Evolutionary conservation across 2,797 vertebrate genomes (phyloP), one percentile per base, ranked within the genome.

Genomic region (Taeniopygia guttata): DNA sequence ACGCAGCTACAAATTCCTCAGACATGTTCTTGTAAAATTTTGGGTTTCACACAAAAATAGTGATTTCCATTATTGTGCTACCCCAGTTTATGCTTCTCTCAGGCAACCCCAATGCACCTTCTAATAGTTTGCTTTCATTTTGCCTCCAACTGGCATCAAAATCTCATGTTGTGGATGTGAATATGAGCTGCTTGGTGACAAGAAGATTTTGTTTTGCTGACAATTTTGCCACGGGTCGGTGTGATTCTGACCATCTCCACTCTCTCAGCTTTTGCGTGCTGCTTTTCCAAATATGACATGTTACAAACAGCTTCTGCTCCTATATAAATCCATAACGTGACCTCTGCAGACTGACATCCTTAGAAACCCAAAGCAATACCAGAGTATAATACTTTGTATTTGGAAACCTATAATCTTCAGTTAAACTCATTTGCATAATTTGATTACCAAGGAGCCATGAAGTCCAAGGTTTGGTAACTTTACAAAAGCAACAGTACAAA

Each of bases 121-220:
- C 26, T 88, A 11, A 74, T 11, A 70, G 12, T 64, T 92, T 84
- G 30, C 51, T n/a, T 93, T 87, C 46, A 46, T 90, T 94, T 89
- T 69, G 34, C 38, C 60, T 63, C 16, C 38, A 56, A 16, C 19
- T 52, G 49, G n/a, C 70, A 84, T 55, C 77, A 63, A 66, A 69
- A 72, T 55, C 52, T 82, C 42, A 32, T 51, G 40, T 52, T 90
- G 73, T 45, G 52, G 69, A 8, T 46, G 43, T 70, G 69, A 66
- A 49, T 84, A 59, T 16, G 55, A 94, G 42, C 63, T 89, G 19
- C 19, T 46, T 69, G 36, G 27, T 85, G 63, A 87, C 43, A 80
- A n/a, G 3, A 49, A 43, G 29, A 46, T 64, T 82, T 95, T 92
- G n/a, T 54, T 93, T 86, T 86, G 46, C 62, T 91, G 58, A 60